These are phyloP conservation scores for Drosophila seclusa DNA, from an alignment of 2,888 invertebrate genomes.

Conservation along the genomic window DNA sequence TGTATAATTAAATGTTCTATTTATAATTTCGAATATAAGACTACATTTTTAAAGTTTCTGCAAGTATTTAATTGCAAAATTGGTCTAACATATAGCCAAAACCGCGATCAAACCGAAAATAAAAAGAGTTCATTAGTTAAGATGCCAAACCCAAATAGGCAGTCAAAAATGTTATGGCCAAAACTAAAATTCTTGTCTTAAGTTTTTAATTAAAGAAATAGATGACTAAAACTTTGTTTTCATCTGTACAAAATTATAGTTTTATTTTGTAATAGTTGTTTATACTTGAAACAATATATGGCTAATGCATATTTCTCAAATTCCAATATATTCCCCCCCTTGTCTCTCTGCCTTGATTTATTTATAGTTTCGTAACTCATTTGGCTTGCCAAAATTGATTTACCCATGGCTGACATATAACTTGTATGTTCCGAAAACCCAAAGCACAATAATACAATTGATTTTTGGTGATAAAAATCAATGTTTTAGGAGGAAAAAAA, in stretches of 20 bases:
- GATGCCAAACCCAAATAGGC: background rate
- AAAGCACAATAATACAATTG: constrained; percentile 79
- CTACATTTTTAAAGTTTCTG: too few species aligned
- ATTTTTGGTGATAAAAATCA: constrained; percentile 80
- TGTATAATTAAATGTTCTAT: background rate
- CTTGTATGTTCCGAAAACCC: constrained; percentile 41
- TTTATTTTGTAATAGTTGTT: background rate
- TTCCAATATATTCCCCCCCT: background rate
- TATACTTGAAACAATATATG: background rate
- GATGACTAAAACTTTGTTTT: background rate
- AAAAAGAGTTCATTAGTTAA: background rate
- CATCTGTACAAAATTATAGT: background rate
- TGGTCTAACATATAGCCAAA: background rate
- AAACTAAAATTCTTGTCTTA: background rate
- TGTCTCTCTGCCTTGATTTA: background rate
- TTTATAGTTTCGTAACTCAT: constrained; percentile 52
- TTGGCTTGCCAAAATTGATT: constrained; percentile 65
- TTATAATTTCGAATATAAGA: too few species aligned
- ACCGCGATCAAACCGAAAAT: too few species aligned
- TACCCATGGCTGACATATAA: constrained; percentile 63
- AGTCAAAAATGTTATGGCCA: background rate
- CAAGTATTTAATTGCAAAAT: background rate
- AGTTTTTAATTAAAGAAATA: background rate
- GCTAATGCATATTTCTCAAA: accelerated
- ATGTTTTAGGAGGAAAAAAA: constrained; percentile 62